These are phyloP conservation scores for Alethe castanea DNA, from an alignment of 2,113 vertebrate species.

Conservation along the genomic window DNA sequence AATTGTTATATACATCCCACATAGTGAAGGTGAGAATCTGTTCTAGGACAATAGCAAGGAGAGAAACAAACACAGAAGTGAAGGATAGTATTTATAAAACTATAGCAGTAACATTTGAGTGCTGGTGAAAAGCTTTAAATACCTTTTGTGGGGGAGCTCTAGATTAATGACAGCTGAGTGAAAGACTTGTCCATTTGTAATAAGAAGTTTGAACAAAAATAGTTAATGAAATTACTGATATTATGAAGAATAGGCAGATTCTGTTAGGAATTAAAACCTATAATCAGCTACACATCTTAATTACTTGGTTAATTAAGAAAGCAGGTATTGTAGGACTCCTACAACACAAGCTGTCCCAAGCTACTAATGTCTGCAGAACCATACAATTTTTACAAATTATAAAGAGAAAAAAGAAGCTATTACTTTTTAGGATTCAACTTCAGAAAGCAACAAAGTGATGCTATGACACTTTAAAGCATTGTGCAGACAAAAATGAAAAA, in stretches of 20 bases:
- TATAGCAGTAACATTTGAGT: background rate
- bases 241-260: background rate
- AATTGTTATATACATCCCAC: background rate
- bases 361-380: background rate
- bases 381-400: background rate
- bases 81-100: background rate
- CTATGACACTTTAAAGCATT: background rate
- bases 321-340: background rate
- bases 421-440: background rate
- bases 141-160: background rate
- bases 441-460: background rate
- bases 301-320: background rate
- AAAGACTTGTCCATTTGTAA: background rate
- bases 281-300: background rate
- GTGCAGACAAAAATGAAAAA: background rate
- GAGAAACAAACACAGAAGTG: background rate
- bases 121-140: background rate
- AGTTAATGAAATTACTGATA: background rate
- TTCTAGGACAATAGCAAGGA: background rate
- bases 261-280: background rate
- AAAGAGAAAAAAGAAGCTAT: background rate
- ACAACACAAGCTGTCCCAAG: background rate
- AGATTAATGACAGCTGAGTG: background rate
- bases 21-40: background rate
- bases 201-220: background rate